Evolutionary conservation across 2,113 vertebrate species (phyloP), one percentile per base, ranked within the genome.

Genomic region (Heteronetta atricapilla): DNA sequence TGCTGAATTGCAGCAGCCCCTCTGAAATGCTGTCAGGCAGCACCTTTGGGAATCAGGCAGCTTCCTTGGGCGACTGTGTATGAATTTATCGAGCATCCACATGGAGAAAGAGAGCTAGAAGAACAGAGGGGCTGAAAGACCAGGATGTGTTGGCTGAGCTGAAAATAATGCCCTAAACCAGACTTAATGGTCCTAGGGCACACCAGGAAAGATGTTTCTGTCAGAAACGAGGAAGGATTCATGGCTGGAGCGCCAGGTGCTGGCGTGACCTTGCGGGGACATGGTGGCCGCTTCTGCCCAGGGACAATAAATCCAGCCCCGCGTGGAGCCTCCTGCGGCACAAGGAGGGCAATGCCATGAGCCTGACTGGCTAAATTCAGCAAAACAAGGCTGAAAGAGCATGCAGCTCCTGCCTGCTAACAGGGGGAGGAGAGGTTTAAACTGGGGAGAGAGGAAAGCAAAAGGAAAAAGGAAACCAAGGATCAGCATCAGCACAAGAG

Each of bases 51-150:
- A 48, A 25, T 4, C 53, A 19, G 17, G 26, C 13, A 2, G 3
- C 48, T 16, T 38, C 2, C n/a, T 38, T 55, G 88, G 59, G 8
- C 0, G 6, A 17, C n/a, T 34, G 10, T 46, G 42, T 34, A 15
- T 42, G 79, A 16, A 29, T 88, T 82, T 56, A 29, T 23, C 66
- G 31, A 52, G 40, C 31, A 1, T 13, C 75, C 44, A 10, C 13
- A 11, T 2, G 29, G 36, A 75, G n/a, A 67, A 82, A 36, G 31
- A 15, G 31, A 56, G 63, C 31, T 62, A 6, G 13, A 59, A 29
- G 66, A 79, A 21, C 66, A 63, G 56, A 44, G 13, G 12, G 29
- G 25, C 9, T 0, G 0, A 34, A 22, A 68, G 55, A n/a, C 4
- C 1, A 0, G 59, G 78, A 6, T 8, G 31, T 40, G 34, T 55